These are phyloP conservation scores for Pantherophis alleghaniensis DNA, from an alignment of 2,797 vertebrate species.

Conservation along the genomic window DNA sequence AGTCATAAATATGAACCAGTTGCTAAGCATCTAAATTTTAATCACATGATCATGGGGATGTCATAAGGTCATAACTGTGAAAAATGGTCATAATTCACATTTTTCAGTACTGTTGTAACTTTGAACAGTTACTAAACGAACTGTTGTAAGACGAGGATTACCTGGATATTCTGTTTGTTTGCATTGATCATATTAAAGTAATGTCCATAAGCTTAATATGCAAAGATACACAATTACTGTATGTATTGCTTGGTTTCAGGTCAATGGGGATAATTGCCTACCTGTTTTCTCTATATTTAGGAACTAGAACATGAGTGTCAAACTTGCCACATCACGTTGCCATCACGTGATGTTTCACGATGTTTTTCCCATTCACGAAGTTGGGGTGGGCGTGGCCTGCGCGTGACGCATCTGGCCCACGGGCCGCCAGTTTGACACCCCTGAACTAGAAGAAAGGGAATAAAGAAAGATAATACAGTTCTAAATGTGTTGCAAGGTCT, in stretches of 20 bases:
- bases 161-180: neutral
- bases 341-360: too few relatives aligned
- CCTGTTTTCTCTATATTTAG: conserved; percentile 24
- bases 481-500: neutral
- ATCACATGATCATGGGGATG: neutral
- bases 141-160: neutral
- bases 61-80: neutral
- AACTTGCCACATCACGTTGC: too few relatives aligned
- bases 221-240: neutral
- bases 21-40: neutral
- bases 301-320: neutral
- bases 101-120: neutral
- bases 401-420: too few relatives aligned
- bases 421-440: too few relatives aligned
- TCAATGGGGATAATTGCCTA: neutral
- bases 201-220: neutral
- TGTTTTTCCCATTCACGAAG: too few relatives aligned
- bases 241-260: neutral
- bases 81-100: neutral
- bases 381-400: too few relatives aligned
- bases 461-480: neutral
- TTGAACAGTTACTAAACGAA: neutral
- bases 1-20: neutral
- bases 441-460: conserved; percentile 8
- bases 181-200: neutral